Evolutionary conservation across 2,888 invertebrate genomes (phyloP), one percentile per base, ranked within the genome.

Genomic region (Pandemis heparana): DNA sequence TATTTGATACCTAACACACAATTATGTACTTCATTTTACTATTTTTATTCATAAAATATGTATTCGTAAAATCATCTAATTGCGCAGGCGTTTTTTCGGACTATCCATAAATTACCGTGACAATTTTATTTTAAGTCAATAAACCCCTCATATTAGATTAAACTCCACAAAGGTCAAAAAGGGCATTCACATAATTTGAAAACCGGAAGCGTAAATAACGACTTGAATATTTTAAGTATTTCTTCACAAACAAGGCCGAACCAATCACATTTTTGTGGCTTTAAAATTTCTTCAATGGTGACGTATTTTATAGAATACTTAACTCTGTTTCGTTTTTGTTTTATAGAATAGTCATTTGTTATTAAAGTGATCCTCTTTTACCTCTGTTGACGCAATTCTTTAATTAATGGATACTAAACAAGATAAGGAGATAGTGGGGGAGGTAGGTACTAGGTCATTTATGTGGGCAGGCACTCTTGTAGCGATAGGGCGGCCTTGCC

Each of bases 61-160:
- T 51, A 51, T 51, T 51, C 0, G 46, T 48, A 5, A 18, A 18
- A 16, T 53, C 5, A 8, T 16, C 51, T 53, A 53, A 48, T 23
- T 56, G 23, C 4, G 12, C 56, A 23, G 18, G 18, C 53, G 53
- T 16, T 23, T 23, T 12, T 56, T 10, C 18, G 56, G 56, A 23
- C 56, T 16, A 53, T 18, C 16, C 51, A 53, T 53, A 56, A 12
- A 56, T 10, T 23, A 4, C 1, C 48, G 48, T 48, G 5, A 5
- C 23, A 56, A 12, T 56, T 32, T 32, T 32, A 32, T 32, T 56
- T 56, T 56, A 56, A 10, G 56, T 23, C 56, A 56, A 56, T 56
- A 79, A 79, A 75, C 79, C 75, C 76, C 39, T 6, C 23, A 61
- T 16, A 61, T 39, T 39, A 61, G 60, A 41, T 61, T 71, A 53